Evolutionary conservation across 53 echinoderm and acorn worm genomes (phyloP), one percentile per base, ranked within the genome.

Genomic region (Holothuria leucospilota): DNA sequence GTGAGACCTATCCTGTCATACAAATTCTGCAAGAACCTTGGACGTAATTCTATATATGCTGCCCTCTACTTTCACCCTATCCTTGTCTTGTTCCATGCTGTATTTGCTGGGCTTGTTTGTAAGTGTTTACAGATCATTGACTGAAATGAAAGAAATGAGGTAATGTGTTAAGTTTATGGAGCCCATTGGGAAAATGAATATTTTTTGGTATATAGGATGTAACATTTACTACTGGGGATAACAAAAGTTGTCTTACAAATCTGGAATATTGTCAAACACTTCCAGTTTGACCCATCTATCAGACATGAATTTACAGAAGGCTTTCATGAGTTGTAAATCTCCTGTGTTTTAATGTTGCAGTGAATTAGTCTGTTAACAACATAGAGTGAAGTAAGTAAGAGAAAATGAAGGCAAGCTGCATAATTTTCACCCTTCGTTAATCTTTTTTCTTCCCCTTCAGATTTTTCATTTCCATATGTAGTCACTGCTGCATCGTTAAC

Each of bases 41-140:
- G 99, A 34, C 84, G 93, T 49, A 90, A 91, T 51, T 99, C 99
- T 53, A 90, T 99, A 30, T 99, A 99, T 87, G 95, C 99, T 60
- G 99, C 99, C 39, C 92, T 99, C 69, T 99, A 99, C 64, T 99
- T 99, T 89, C 85, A 95, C 0, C 99, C 99, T 2, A 85, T 99
- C 20, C 85, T 99, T 61, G 90, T 93, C 34, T 85, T 99, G 13
- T 82, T 90, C 29, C 99, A 99, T 81, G 99, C 99, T 7, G 83
- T 99, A 23, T 91, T 88, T 78, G 93, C 95, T 59, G 99, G 99
- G 8, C 85, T 99, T 40, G 88, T 99, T 56, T 95, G 99, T 99
- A 85, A 94, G 93, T 99, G 20, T 40, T 20, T 58, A 21, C 34
- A 51, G 18, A 40, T 65, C 13, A 1, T 81, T 81, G 51, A 34